phyloP scores from a whole-genome alignment of 1,140 invertebrate species.

The Camponotus pennsylvanicus region DNA sequence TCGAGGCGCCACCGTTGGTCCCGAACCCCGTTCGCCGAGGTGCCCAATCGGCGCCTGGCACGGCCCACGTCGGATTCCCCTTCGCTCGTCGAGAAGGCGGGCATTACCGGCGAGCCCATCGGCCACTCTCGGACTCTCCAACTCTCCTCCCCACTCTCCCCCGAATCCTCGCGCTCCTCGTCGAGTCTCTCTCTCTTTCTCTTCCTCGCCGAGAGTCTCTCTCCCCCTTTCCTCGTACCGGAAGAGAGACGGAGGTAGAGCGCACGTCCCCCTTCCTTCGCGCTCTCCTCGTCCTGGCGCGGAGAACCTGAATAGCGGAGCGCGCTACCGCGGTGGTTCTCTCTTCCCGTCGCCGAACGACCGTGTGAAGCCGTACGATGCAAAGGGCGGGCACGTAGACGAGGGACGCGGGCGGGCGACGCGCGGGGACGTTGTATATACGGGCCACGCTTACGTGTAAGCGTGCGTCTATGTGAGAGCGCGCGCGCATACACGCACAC shows the following conservation, averaged over 20 bases:
- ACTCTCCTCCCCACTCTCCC: conserved; percentile 45
- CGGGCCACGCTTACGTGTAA: neutral
- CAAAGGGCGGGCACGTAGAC: conserved; percentile 69
- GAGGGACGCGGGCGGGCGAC: conserved; percentile 52
- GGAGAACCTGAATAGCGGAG: conserved; percentile 75
- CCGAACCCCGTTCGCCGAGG: conserved; percentile 76
- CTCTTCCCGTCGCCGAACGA: conserved; percentile 62
- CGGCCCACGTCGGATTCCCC: conserved; percentile 79
- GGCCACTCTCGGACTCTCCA: conserved; percentile 59
- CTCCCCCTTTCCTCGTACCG: conserved; percentile 38
- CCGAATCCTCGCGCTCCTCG: conserved; percentile 16
- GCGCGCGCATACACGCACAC: conserved; percentile 27
- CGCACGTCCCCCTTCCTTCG: neutral
- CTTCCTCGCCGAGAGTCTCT: conserved; percentile 22
- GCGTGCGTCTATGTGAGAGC: conserved; percentile 15
- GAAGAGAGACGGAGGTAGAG: conserved; percentile 57
- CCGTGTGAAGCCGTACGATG: conserved; percentile 70
- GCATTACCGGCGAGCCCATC: conserved; percentile 59
- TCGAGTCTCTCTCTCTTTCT: too few species aligned
- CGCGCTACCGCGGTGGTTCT: conserved; percentile 52
- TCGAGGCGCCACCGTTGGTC: conserved; percentile 73
- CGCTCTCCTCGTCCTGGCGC: conserved; percentile 44
- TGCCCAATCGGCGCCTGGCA: conserved; percentile 81
- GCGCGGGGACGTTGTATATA: conserved; percentile 24
- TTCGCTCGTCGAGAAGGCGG: conserved; percentile 75